Conservation (phyloP, 2,797 vertebrate genomes). For the Poliocrania exsul region DNA sequence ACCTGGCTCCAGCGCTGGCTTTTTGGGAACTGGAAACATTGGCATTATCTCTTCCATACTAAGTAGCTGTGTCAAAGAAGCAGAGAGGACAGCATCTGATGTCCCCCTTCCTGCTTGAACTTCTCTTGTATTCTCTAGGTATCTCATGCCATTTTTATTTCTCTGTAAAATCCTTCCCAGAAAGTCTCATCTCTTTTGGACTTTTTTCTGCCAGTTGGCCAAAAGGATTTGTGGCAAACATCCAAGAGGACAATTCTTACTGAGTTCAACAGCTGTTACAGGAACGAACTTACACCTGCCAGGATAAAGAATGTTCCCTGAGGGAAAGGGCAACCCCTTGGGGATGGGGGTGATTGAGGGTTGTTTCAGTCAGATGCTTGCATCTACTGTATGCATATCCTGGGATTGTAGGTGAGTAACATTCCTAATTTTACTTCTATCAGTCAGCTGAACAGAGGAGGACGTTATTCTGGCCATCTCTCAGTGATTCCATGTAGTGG, state of each 20-base stretch:
- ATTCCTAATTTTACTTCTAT: background rate
- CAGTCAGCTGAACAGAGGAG: background rate
- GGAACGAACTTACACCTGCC: background rate
- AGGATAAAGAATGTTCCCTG: background rate
- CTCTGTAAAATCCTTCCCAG: background rate
- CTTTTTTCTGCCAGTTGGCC: background rate
- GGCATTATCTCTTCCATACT: background rate
- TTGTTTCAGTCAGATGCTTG: background rate
- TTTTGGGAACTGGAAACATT: background rate
- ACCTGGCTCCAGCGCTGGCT: background rate
- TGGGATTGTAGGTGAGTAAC: background rate
- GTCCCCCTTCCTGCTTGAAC: background rate
- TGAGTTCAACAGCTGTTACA: conserved; percentile 1
- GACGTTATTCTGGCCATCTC: background rate
- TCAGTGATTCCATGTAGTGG: background rate
- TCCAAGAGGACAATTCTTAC: background rate
- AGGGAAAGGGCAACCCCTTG: background rate
- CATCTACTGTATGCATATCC: background rate
- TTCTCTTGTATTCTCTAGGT: background rate
- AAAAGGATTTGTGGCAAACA: background rate
- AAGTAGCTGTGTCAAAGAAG: background rate
- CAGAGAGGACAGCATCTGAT: background rate
- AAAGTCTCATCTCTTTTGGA: background rate
- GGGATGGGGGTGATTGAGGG: background rate
- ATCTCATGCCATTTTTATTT: background rate